Conservation (phyloP, 2,113 vertebrate species). For the Etheostoma cragini region DNA sequence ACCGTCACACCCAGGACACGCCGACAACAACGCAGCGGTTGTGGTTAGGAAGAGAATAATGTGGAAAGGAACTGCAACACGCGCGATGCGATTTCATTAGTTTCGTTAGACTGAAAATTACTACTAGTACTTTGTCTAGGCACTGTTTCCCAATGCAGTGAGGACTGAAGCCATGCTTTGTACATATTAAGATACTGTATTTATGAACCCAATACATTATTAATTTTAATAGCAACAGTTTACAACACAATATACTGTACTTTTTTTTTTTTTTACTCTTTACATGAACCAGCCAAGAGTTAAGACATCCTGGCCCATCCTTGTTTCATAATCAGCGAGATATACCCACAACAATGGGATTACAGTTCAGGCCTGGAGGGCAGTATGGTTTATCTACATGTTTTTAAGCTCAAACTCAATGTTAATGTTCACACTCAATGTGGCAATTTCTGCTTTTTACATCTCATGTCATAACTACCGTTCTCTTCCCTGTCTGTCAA, state of each 20-base stretch:
- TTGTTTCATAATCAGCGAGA: constrained; percentile 28
- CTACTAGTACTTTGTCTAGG: background rate
- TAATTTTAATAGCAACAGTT: constrained; percentile 10
- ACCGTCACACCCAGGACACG: no score
- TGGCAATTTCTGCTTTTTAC: constrained; percentile 68
- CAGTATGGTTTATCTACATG: constrained; percentile 38
- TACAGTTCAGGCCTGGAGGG: constrained; percentile 15
- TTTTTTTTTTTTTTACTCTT: constrained; percentile 32
- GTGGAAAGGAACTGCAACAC: no score
- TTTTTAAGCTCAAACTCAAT: constrained; percentile 56
- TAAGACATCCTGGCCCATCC: constrained; percentile 15
- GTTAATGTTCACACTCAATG: constrained; percentile 62
- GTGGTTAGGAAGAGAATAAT: no score
- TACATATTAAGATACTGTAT: background rate
- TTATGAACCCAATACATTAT: background rate
- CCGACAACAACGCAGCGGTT: no score
- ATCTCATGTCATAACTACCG: constrained; percentile 51
- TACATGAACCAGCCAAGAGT: constrained; percentile 27
- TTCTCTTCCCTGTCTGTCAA: constrained; percentile 25
- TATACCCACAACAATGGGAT: constrained; percentile 33
- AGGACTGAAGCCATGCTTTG: background rate
- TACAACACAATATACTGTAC: constrained; percentile 1
- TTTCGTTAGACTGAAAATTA: background rate
- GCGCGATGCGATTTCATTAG: background rate
- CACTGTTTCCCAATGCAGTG: background rate